phyloP scores from a whole-genome alignment of 2,113 vertebrate genomes.

The Lycocorax pyrrhopterus region DNA sequence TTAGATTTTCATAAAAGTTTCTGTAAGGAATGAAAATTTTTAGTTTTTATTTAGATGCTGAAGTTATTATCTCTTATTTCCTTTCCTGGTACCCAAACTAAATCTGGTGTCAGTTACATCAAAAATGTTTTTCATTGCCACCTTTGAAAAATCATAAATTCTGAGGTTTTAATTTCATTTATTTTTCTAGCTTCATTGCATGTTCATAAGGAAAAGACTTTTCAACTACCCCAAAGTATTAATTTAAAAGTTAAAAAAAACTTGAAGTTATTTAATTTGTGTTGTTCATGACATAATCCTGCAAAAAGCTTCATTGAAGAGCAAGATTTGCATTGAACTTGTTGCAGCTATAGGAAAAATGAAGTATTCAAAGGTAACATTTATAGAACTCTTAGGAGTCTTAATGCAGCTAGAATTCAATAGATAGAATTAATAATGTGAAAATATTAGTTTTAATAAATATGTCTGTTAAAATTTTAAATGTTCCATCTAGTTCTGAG shows the following conservation, averaged over 20 bases:
- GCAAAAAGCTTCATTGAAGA: not conserved
- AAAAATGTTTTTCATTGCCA: not conserved
- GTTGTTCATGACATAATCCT: not conserved
- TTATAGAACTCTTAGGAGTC: not conserved
- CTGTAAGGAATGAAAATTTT: not conserved
- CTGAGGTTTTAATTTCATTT: not conserved
- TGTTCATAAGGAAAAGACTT: not conserved
- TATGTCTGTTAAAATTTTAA: not conserved
- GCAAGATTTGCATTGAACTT: not conserved
- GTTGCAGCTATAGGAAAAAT: not conserved
- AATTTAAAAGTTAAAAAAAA: not conserved
- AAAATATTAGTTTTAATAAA: not conserved
- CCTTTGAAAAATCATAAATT: not conserved
- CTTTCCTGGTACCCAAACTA: not conserved
- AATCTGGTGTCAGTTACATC: not conserved
- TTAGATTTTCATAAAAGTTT: not conserved
- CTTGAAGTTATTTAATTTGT: not conserved
- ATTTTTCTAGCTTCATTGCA: not conserved
- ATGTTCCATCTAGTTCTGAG: not conserved
- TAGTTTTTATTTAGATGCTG: not conserved
- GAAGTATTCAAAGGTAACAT: not conserved
- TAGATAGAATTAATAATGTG: not conserved
- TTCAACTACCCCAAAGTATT: not conserved
- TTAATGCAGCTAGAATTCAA: not conserved
- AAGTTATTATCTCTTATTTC: not conserved